Conservation (phyloP, 2,888 invertebrate genomes). For the Epistrophe eligans region DNA sequence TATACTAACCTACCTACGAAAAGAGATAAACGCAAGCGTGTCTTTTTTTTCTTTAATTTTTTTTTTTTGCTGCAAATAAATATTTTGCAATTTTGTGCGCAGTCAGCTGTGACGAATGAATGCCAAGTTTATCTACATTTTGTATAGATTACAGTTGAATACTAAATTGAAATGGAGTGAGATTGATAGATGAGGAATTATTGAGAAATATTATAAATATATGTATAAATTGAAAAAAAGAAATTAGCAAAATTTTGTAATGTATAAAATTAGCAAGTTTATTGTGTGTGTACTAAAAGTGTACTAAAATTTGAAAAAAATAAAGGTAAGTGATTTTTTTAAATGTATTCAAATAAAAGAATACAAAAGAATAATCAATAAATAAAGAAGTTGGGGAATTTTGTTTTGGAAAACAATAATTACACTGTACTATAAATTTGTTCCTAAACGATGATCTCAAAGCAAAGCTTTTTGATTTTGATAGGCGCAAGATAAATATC, state of each 20-base stretch:
- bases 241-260: neutral
- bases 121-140: conserved; percentile 72
- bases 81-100: conserved; percentile 68
- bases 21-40: conserved; percentile 32
- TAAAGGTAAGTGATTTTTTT: neutral
- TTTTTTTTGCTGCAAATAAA: conserved; percentile 8
- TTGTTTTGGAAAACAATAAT: too few species aligned
- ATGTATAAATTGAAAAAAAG: neutral
- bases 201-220: too few species aligned
- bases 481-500: too few species aligned
- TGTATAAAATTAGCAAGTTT: neutral
- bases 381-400: too few species aligned
- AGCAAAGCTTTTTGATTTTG: too few species aligned
- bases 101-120: conserved; percentile 75
- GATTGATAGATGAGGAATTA: conserved; percentile 27
- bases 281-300: conserved; percentile 2
- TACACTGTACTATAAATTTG: neutral
- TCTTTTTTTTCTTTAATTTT: neutral
- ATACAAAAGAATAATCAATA: too few species aligned
- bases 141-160: conserved; percentile 30
- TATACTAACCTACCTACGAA: neutral
- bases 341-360: neutral
- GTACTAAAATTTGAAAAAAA: neutral
- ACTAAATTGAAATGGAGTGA: conserved; percentile 10
- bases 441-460: too few species aligned